These are phyloP conservation scores for Nemotelus nigrinus DNA, from an alignment of 2,888 invertebrate genomes.

Conservation along the genomic window DNA sequence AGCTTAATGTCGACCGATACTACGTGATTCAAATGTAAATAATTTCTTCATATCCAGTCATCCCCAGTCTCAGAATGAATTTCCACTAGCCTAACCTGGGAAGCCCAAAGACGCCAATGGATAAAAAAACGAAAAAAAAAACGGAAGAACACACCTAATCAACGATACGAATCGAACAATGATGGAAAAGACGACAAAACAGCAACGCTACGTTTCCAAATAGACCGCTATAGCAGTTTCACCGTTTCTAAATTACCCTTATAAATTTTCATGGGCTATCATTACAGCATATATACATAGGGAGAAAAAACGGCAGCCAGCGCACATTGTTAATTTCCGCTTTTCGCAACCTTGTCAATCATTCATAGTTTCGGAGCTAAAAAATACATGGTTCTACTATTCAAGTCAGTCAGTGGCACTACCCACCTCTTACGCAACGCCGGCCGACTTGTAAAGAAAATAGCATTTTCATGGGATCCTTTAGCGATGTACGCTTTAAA, in stretches of 20 bases:
- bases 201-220: not conserved
- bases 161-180: no score
- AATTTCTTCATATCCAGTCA: no score
- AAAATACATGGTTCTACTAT: no score
- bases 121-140: not conserved
- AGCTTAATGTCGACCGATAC: no score
- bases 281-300: not conserved
- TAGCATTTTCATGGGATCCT: no score
- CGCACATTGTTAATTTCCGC: conserved; percentile 9
- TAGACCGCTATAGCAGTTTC: not conserved
- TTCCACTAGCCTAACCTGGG: no score
- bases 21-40: no score
- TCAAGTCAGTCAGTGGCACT: no score
- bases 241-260: not conserved
- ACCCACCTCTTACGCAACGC: no score
- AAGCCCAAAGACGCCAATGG: not conserved
- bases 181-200: not conserved
- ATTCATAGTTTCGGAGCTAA: not conserved
- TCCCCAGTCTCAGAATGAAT: no score
- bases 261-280: conserved; percentile 8
- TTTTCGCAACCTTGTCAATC: conserved; percentile 15
- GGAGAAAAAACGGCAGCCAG: not conserved
- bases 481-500: no score
- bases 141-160: not conserved
- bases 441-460: no score